Evolutionary conservation across 2,113 vertebrate genomes (phyloP).

Genomic region (Gadus chalcogrammus): DNA sequence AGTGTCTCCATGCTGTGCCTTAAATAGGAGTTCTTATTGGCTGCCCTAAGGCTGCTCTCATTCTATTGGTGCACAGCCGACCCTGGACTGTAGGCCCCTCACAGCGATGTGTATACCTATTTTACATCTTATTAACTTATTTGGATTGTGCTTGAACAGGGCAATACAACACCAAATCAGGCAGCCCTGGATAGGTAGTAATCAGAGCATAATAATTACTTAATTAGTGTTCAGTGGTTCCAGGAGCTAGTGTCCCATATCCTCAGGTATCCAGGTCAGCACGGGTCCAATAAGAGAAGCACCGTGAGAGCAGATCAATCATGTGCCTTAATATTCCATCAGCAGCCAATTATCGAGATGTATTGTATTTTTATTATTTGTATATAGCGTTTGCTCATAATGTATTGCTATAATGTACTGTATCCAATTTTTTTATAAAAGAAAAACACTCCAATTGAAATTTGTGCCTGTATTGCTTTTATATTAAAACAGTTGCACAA

Average conservation of each 20-base stretch:
- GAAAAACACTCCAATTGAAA: conserved; percentile 52
- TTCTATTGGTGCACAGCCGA: neutral
- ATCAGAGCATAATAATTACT: conserved; percentile 1
- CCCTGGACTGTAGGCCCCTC: conserved; percentile 24
- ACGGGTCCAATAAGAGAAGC: conserved; percentile 19
- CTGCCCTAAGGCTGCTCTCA: conserved; percentile 12
- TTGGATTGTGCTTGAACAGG: conserved; percentile 65
- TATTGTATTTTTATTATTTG: conserved; percentile 92
- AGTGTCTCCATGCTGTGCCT: neutral
- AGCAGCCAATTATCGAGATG: conserved; percentile 79
- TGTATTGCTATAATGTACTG: conserved; percentile 59
- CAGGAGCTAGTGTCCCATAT: neutral
- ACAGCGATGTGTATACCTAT: conserved; percentile 26
- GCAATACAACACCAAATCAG: conserved; percentile 6
- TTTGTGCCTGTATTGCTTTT: conserved; percentile 13
- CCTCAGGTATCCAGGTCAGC: conserved; percentile 48
- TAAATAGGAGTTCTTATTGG: conserved; percentile 43
- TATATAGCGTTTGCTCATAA: conserved; percentile 76
- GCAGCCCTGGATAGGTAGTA: conserved; percentile 18
- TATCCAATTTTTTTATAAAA: conserved; percentile 63
- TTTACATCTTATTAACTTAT: conserved; percentile 70
- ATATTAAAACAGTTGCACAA: conserved; percentile 18
- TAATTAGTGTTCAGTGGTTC: no score
- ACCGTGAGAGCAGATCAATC: conserved; percentile 18
- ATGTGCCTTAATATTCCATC: conserved; percentile 39